phyloP scores from a whole-genome alignment of 2,113 vertebrate species.

The Pelobates fuscus region DNA sequence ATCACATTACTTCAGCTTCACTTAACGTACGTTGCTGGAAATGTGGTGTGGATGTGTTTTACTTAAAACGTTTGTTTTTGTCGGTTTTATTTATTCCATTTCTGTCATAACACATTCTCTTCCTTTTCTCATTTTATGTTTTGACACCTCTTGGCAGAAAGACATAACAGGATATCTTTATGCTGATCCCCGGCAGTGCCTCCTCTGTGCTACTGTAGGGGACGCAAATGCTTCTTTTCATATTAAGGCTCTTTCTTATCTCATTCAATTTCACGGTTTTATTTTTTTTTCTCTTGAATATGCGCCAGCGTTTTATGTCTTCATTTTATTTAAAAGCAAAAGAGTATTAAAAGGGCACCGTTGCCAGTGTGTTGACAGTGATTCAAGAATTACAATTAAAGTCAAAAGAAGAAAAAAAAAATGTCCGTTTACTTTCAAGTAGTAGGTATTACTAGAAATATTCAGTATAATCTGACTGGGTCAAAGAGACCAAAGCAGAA shows the following conservation, averaged over 20 bases:
- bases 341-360: too few species aligned
- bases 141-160: conserved; percentile 42
- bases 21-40: conserved; percentile 6
- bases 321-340: too few species aligned
- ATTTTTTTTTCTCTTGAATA: too few species aligned
- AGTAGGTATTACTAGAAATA: too few species aligned
- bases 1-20: conserved; percentile 11
- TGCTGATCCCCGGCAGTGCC: not conserved
- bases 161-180: conserved; percentile 22
- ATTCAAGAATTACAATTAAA: too few species aligned
- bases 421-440: too few species aligned
- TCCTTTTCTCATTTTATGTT: conserved; percentile 15
- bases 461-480: too few species aligned
- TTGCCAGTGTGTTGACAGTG: too few species aligned
- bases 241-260: not conserved
- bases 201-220: not conserved
- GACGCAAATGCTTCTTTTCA: not conserved
- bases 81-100: conserved; percentile 63
- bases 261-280: not conserved
- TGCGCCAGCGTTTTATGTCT: too few species aligned
- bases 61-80: conserved; percentile 41
- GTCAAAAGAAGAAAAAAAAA: too few species aligned
- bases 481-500: too few species aligned
- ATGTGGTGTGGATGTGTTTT: conserved; percentile 20
- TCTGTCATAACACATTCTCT: conserved; percentile 64